Percentiles rank a stretch among this genome's conserved stretches.
phyloP scores from a whole-genome alignment of 1,140 invertebrate genomes.

The Drosophila ambigua region DNA sequence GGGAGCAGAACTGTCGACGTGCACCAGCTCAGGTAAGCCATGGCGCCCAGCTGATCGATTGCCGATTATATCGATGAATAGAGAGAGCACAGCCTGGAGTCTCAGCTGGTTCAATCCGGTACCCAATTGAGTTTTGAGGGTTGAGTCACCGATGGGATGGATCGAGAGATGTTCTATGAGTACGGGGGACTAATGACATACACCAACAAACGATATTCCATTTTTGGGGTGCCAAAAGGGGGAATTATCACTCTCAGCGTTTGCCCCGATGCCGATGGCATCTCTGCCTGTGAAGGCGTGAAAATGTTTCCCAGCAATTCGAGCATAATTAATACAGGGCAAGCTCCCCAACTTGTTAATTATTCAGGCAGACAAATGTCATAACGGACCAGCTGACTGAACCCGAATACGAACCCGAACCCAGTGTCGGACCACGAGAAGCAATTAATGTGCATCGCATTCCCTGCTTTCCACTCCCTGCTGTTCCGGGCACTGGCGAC shows the following conservation, averaged over 20 bases:
- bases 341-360: slow-evolving; percentile 50
- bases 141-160: slow-evolving; percentile 51
- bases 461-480: too few species aligned
- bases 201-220: slow-evolving; percentile 37
- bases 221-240: slow-evolving; percentile 40
- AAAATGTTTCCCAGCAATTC: slow-evolving; percentile 21
- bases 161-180: slow-evolving; percentile 3
- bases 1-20: slow-evolving; percentile 52
- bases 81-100: too few species aligned
- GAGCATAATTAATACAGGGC: slow-evolving; percentile 47
- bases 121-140: slow-evolving; percentile 13
- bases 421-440: too few species aligned
- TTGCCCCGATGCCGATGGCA: slow-evolving; percentile 28
- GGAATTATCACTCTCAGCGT: slow-evolving; percentile 50
- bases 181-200: slow-evolving; percentile 28
- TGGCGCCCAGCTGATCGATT: background rate
- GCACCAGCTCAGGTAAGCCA: slow-evolving; percentile 70
- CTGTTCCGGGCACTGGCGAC: slow-evolving; percentile 6
- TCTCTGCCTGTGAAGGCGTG: slow-evolving; percentile 5
- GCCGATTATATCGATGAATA: background rate
- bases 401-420: slow-evolving; percentile 28
- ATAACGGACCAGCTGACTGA: slow-evolving; percentile 44
- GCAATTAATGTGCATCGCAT: slow-evolving; percentile 41
- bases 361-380: slow-evolving; percentile 54
- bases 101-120: slow-evolving; percentile 3